These are phyloP conservation scores for Philereme vetulata DNA, from an alignment of 2,888 invertebrate genomes.

Conservation along the genomic window DNA sequence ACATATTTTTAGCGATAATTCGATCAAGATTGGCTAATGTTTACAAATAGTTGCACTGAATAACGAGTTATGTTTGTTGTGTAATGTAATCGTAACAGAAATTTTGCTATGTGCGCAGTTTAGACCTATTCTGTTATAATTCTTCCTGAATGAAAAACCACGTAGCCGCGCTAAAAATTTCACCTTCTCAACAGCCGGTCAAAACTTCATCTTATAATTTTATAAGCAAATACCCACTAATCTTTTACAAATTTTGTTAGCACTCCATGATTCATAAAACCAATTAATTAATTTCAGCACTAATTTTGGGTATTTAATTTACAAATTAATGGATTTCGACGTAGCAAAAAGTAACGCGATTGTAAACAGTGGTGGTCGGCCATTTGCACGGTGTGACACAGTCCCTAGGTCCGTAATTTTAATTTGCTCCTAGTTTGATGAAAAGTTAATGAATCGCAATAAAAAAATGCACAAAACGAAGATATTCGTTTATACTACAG, in stretches of 20 bases:
- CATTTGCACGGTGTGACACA: slow-evolving; percentile 88
- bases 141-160: slow-evolving; percentile 45
- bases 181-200: slow-evolving; percentile 46
- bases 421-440: slow-evolving; percentile 66
- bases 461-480: slow-evolving; percentile 76
- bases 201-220: slow-evolving; percentile 55
- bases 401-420: slow-evolving; percentile 84
- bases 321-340: slow-evolving; percentile 49
- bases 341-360: slow-evolving; percentile 68
- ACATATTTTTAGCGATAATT: slow-evolving; percentile 51
- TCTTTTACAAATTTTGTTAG: slow-evolving; percentile 24
- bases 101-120: slow-evolving; percentile 22
- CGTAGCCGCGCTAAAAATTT: slow-evolving; percentile 59
- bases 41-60: slow-evolving; percentile 1
- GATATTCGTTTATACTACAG: slow-evolving; percentile 52
- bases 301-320: slow-evolving; percentile 44
- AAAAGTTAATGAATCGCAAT: slow-evolving; percentile 72
- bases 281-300: slow-evolving; percentile 57
- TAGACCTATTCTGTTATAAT: background rate
- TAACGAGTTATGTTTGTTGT: background rate
- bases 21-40: slow-evolving; percentile 2
- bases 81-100: slow-evolving; percentile 13
- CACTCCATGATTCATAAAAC: slow-evolving; percentile 47
- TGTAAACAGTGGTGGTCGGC: slow-evolving; percentile 88
- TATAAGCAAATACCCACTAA: slow-evolving; percentile 33